Percentiles rank a stretch among this genome's conserved stretches.
Conservation (phyloP, 2,888 invertebrate genomes). For the Cephalotes varians region DNA sequence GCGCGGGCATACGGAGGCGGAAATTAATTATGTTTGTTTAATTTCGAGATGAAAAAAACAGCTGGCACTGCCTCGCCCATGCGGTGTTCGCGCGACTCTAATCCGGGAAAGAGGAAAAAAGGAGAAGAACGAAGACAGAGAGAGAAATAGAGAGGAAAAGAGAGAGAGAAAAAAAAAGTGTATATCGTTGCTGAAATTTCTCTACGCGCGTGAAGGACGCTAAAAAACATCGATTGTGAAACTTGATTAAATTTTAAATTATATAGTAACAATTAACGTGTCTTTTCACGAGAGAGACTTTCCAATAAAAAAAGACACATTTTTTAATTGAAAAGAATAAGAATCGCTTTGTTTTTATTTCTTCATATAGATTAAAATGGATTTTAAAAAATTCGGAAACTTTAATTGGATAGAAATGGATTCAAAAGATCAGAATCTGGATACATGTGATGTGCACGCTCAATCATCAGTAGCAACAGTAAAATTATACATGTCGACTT, state of each 20-base stretch:
- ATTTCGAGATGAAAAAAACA: slow-evolving; percentile 68
- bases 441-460: neutral
- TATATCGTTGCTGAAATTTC: neutral
- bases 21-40: slow-evolving; percentile 72
- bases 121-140: neutral
- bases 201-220: neutral
- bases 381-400: too few species aligned
- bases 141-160: neutral
- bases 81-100: slow-evolving; percentile 9
- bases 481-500: too few species aligned
- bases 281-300: neutral
- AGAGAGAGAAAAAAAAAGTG: too few species aligned
- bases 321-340: too few species aligned
- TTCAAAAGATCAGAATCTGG: too few species aligned
- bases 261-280: neutral
- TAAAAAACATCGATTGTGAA: neutral
- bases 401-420: too few species aligned
- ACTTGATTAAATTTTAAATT: neutral
- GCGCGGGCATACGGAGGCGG: slow-evolving; percentile 44
- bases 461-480: too few species aligned
- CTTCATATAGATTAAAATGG: too few species aligned
- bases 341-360: too few species aligned
- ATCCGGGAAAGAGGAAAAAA: neutral
- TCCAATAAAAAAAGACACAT: neutral
- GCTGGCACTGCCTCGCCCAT: slow-evolving; percentile 49